Conservation (phyloP, 2,888 invertebrate genomes). For the Diarsia dahlii region DNA sequence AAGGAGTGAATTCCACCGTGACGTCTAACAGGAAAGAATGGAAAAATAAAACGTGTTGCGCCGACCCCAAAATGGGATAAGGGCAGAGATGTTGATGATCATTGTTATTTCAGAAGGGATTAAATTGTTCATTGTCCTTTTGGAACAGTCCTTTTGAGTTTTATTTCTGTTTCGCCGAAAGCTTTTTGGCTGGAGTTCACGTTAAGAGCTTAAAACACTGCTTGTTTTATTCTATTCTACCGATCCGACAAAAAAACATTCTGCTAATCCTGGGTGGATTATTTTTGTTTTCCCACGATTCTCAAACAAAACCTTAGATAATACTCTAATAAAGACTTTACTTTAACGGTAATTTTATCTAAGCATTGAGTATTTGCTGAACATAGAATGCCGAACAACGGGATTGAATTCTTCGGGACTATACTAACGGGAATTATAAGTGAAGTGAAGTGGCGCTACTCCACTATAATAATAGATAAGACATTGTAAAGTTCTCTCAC, state of each 20-base stretch:
- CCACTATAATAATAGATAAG: background rate
- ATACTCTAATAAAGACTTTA: too few species aligned
- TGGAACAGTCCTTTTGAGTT: background rate
- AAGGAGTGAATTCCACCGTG: too few species aligned
- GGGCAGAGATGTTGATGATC: too few species aligned
- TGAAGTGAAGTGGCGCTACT: background rate
- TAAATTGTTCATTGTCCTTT: background rate
- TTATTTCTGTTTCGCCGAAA: background rate
- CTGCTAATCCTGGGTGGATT: too few species aligned
- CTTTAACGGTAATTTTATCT: background rate
- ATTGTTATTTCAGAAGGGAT: background rate
- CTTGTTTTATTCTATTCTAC: background rate
- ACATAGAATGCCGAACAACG: conserved; percentile 10
- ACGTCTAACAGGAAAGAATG: too few species aligned
- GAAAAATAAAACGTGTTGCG: too few species aligned
- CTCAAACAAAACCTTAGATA: background rate
- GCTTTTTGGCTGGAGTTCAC: too few species aligned
- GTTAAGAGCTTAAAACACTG: background rate
- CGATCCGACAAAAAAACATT: background rate
- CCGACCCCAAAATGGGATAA: too few species aligned
- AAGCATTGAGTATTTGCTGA: background rate
- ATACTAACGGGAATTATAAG: background rate
- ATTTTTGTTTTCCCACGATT: background rate
- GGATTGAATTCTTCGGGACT: conserved; percentile 5
- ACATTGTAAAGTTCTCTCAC: too few species aligned